Base-by-base conservation (phyloP, 2,797 vertebrate species). In the Typhlichthys subterraneus region DNA sequence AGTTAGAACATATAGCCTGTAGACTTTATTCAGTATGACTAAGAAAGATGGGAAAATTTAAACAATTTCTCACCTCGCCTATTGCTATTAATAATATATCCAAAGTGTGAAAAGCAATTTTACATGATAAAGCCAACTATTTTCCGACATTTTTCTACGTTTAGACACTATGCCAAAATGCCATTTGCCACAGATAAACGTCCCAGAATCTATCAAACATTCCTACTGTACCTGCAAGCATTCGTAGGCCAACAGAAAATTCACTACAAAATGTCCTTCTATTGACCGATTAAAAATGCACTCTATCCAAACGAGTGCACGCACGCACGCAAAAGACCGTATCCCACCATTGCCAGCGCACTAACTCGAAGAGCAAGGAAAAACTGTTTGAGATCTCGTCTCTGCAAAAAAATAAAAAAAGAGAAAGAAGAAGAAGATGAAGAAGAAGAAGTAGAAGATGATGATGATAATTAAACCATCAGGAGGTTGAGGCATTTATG, bases 161-260 rank as follows among this genome's bases (percentile, higher is more conserved):
- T 38, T 8, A 38, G 33, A 38, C 5, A 38, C 6, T 38, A 38
- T 5, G 33, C 33, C 33, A 38, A 38, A 38, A 38, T 38, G 33
- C 33, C 7, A 38, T 3, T 38, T 38, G 33, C 4, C 0, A 19
- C 10, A 47, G 23, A 23, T 3, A 23, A 0, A 0, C 0, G 0
- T 45, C 13, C 0, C 47, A 53, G 9, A 48, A 46, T 68, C 2
- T 45, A 2, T 3, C 49, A 62, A 69, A 15, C 1, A 0, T 42
- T 77, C 86, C 29, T 86, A 88, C 23, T 23, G 23, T 23, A 23
- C 87, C 87, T 88, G 70, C 29, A 69, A 60, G 53, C 23, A 57
- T 53, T 45, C 3, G 72, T 42, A 69, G 58, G 15, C 33, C 17
- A 13, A 38, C 38, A 6, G 19, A 33, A 59, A 14, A 15, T 42